Conservation (phyloP, 2,888 invertebrate genomes). For the Pristionchus entomophagus region DNA sequence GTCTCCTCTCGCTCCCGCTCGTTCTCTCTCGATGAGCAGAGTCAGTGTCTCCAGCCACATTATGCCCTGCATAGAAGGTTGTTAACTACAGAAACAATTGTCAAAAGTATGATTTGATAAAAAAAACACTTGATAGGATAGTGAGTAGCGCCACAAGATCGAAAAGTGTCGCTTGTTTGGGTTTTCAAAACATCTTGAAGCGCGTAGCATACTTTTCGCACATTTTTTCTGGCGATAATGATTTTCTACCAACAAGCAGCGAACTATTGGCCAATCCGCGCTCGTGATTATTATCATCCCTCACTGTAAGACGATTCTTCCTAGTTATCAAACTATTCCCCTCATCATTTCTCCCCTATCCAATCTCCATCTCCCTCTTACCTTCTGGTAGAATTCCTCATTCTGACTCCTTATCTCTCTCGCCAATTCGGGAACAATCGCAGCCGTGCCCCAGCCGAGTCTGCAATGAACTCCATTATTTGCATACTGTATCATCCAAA, state of each 20-base stretch:
- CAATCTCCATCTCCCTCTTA: no score
- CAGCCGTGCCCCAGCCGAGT: conserved; percentile 97
- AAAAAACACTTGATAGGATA: no score
- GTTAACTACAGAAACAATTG: not conserved
- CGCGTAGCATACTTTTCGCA: no score
- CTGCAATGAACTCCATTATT: conserved; percentile 81
- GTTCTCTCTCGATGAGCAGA: conserved; percentile 90
- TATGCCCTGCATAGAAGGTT: conserved; percentile 53
- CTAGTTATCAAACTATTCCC: not conserved
- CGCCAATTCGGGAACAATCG: conserved; percentile 95
- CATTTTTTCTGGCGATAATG: no score
- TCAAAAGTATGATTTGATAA: no score
- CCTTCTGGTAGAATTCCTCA: conserved; percentile 83
- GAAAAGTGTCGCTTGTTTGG: no score
- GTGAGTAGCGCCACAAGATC: no score
- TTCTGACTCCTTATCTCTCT: conserved; percentile 93
- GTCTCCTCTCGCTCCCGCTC: conserved; percentile 85
- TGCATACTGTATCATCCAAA: no score
- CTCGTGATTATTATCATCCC: not conserved
- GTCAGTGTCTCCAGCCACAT: conserved; percentile 91
- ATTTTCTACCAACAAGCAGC: no score
- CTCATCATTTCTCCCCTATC: no score
- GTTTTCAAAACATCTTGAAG: no score
- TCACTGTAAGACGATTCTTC: not conserved
- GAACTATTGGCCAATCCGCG: not conserved